Conservation (phyloP, 2,888 invertebrate species). For the Apomyelois bistriatella region DNA sequence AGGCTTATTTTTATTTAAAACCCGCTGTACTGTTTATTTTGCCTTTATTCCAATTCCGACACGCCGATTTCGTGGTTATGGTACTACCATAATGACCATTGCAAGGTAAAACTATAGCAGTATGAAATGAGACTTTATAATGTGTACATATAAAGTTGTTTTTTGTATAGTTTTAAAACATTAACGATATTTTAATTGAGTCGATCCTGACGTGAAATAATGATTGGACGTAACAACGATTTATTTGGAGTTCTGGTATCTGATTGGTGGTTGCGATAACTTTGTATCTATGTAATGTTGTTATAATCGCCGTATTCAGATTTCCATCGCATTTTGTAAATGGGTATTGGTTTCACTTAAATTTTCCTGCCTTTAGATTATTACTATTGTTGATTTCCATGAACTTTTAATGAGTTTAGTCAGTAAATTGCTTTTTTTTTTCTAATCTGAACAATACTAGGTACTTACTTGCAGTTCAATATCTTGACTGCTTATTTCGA, state of each 20-base stretch:
- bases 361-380: conserved; percentile 1
- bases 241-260: conserved; percentile 77
- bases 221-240: conserved; percentile 80
- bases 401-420: too few species aligned
- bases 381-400: neutral
- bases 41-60: conserved; percentile 75
- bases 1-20: conserved; percentile 51
- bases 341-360: conserved; percentile 7
- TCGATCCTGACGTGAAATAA: conserved; percentile 78
- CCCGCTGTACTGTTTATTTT: conserved; percentile 72
- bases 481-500: too few species aligned
- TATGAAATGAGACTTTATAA: conserved; percentile 44
- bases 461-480: too few species aligned
- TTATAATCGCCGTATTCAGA: conserved; percentile 63
- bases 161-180: conserved; percentile 50
- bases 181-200: conserved; percentile 81
- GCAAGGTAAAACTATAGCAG: conserved; percentile 50
- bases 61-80: conserved; percentile 77
- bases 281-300: conserved; percentile 74
- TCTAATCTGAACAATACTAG: too few species aligned
- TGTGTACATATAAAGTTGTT: conserved; percentile 41
- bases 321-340: conserved; percentile 43
- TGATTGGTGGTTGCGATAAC: conserved; percentile 78
- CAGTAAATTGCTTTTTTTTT: too few species aligned
- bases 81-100: conserved; percentile 77